Percentiles rank a stretch among this genome's conserved stretches.
phyloP scores from a whole-genome alignment of 2,888 invertebrate genomes.

The Aplocera efformata region DNA sequence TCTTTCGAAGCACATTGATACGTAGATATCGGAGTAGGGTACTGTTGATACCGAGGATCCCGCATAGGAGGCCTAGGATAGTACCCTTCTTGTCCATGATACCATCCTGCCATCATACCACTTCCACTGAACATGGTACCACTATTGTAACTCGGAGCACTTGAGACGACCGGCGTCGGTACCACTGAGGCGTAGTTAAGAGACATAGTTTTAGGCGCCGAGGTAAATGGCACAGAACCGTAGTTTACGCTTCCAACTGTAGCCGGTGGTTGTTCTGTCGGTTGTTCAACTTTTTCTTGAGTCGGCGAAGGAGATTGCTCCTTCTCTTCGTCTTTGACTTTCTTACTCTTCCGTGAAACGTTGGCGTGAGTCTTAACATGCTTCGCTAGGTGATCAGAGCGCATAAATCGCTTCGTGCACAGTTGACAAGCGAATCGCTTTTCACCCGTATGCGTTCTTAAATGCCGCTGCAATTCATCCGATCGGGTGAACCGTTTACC shows the following conservation, averaged over 20 bases:
- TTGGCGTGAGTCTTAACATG: constrained; percentile 94
- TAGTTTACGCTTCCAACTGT: constrained; percentile 56
- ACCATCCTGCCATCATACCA: constrained; percentile 58
- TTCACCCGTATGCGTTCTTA: constrained; percentile 94
- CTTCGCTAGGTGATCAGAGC: constrained; percentile 96
- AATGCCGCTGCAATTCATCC: constrained; percentile 93
- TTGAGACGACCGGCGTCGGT: constrained; percentile 18
- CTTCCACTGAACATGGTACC: constrained; percentile 47
- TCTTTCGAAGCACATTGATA: constrained; percentile 75
- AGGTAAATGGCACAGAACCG: constrained; percentile 53
- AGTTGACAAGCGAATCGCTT: constrained; percentile 92
- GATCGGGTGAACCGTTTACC: constrained; percentile 95
- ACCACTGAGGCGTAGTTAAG: constrained; percentile 57
- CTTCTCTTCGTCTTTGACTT: constrained; percentile 64
- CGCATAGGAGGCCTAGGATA: constrained; percentile 54
- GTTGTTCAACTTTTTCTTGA: constrained; percentile 9
- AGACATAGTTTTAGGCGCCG: constrained; percentile 42
- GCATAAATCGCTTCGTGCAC: constrained; percentile 95
- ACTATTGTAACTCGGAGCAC: constrained; percentile 49
- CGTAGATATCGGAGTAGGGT: constrained; percentile 52
- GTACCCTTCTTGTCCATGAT: constrained; percentile 59
- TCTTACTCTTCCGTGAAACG: constrained; percentile 74
- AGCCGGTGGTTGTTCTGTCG: constrained; percentile 20
- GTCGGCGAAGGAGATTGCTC: constrained; percentile 45
- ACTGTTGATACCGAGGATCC: constrained; percentile 68